Percentiles rank a stretch among this genome's conserved stretches.
Evolutionary conservation across 2,888 invertebrate genomes (phyloP).

Genomic region (Chymomyza amoena): DNA sequence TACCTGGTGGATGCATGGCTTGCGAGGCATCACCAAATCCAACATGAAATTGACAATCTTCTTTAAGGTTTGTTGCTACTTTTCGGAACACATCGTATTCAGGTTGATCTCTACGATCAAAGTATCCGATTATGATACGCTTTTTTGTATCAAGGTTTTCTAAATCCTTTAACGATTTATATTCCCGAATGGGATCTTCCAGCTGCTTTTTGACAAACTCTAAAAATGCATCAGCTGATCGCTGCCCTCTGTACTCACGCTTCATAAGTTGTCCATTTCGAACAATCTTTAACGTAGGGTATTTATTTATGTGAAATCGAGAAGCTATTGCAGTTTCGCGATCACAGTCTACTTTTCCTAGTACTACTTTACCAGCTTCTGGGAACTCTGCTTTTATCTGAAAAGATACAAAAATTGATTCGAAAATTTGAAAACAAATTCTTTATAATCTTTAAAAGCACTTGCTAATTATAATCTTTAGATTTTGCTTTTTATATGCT

Average conservation of each 20-base stretch:
- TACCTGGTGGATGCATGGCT: constrained; percentile 91
- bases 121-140: constrained; percentile 93
- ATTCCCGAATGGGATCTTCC: constrained; percentile 90
- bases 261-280: constrained; percentile 94
- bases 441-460: no score
- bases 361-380: constrained; percentile 90
- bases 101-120: constrained; percentile 87
- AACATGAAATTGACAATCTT: constrained; percentile 96
- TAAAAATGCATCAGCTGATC: constrained; percentile 94
- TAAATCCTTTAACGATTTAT: constrained; percentile 86
- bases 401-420: constrained; percentile 1
- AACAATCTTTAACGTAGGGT: constrained; percentile 97
- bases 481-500: no score
- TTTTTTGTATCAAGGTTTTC: constrained; percentile 88
- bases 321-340: constrained; percentile 90
- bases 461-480: no score
- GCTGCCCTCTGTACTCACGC: constrained; percentile 92
- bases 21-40: constrained; percentile 91
- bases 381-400: constrained; percentile 85
- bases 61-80: constrained; percentile 92
- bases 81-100: constrained; percentile 89
- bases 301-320: constrained; percentile 97
- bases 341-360: constrained; percentile 99
- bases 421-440: no score
- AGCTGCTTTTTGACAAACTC: constrained; percentile 94